These are phyloP conservation scores for Myopa testacea DNA, from an alignment of 2,888 invertebrate species.

Conservation along the genomic window DNA sequence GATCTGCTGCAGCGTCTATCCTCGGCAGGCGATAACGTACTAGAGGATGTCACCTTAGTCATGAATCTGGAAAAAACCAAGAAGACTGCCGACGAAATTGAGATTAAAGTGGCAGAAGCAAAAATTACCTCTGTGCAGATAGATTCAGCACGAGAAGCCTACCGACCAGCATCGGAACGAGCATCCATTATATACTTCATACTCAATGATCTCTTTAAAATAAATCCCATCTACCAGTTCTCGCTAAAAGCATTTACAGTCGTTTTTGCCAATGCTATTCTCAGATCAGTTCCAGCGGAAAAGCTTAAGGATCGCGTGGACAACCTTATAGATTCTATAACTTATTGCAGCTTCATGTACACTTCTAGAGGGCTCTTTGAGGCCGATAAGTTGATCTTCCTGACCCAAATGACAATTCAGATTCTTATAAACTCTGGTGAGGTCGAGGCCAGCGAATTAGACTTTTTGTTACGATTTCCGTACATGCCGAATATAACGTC, in stretches of 20 bases:
- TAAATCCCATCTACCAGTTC: slow-evolving; percentile 96
- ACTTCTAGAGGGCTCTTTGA: slow-evolving; percentile 93
- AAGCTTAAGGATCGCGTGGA: slow-evolving; percentile 79
- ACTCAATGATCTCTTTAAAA: slow-evolving; percentile 89
- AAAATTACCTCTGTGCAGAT: slow-evolving; percentile 88
- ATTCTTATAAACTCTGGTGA: slow-evolving; percentile 73
- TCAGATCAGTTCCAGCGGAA: slow-evolving; percentile 76
- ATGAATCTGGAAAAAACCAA: slow-evolving; percentile 94
- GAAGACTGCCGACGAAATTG: slow-evolving; percentile 91
- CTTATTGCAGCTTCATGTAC: slow-evolving; percentile 87
- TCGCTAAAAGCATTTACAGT: slow-evolving; percentile 93
- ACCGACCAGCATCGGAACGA: slow-evolving; percentile 84
- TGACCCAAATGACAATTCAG: slow-evolving; percentile 87
- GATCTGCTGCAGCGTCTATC: slow-evolving; percentile 87
- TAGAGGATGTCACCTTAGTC: slow-evolving; percentile 90
- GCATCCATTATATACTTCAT: slow-evolving; percentile 94
- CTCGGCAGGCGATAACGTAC: slow-evolving; percentile 90
- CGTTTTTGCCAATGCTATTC: slow-evolving; percentile 85
- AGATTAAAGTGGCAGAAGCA: slow-evolving; percentile 87
- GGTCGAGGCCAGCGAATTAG: slow-evolving; percentile 81
- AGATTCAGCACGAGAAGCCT: slow-evolving; percentile 90
- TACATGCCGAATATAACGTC: slow-evolving; percentile 79
- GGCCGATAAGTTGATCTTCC: slow-evolving; percentile 89
- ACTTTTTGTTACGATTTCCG: slow-evolving; percentile 89
- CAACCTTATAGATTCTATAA: slow-evolving; percentile 88